Conservation (phyloP, 2,888 invertebrate genomes). For the Monochamus alternatus region DNA sequence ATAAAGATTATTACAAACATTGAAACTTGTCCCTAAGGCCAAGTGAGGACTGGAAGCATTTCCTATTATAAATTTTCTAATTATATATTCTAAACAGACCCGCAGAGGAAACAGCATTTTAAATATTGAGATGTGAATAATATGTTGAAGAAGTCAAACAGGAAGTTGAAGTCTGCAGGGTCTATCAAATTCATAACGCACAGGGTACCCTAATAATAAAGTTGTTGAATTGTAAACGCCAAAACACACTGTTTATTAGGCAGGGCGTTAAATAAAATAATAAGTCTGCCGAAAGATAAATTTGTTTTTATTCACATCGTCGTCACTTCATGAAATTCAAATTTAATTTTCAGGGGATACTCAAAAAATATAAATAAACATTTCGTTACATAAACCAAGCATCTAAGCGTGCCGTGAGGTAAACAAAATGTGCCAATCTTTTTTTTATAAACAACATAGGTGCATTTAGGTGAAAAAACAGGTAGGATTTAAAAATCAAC, state of each 20-base stretch:
- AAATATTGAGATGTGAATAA: constrained; percentile 61
- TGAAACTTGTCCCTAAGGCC: constrained; percentile 38
- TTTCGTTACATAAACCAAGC: neutral
- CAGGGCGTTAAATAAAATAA: constrained; percentile 24
- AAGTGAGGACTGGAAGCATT: constrained; percentile 42
- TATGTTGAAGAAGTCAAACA: constrained; percentile 57
- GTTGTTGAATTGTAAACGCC: constrained; percentile 35
- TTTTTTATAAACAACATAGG: constrained; percentile 30
- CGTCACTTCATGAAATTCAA: neutral
- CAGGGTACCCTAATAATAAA: constrained; percentile 36
- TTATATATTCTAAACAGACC: constrained; percentile 66
- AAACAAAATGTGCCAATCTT: constrained; percentile 19
- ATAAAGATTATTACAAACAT: constrained; percentile 30
- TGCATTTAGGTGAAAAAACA: constrained; percentile 40
- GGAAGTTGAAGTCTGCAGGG: constrained; percentile 61
- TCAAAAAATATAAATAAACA: constrained; percentile 8
- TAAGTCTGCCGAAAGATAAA: neutral
- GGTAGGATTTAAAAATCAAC: constrained; percentile 40
- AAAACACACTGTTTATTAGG: constrained; percentile 27
- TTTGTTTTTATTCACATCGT: neutral
- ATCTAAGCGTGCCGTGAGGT: neutral
- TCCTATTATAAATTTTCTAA: constrained; percentile 57
- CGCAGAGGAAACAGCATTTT: constrained; percentile 67
- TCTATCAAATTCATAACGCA: constrained; percentile 51
- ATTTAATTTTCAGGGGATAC: neutral